Evolutionary conservation across 2,888 invertebrate species (phyloP), one percentile per base, ranked within the genome.

Genomic region (Colostygia pectinataria): DNA sequence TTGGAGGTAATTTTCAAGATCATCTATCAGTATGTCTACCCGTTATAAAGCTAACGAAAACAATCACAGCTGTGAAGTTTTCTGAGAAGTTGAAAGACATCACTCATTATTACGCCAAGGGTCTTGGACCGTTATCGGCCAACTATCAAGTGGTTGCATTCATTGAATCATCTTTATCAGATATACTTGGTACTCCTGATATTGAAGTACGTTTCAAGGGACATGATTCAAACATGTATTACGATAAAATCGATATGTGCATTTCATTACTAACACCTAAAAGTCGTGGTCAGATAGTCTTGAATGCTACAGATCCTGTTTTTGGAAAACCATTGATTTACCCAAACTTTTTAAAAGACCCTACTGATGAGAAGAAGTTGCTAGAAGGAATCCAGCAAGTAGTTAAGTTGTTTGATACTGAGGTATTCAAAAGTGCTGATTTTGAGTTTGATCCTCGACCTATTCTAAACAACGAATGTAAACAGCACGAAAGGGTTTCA

Each of bases 181-280:
- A 89, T 6, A 78, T 86, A 15, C 53, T 84, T 1, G 76, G 77
- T 27, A 83, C 88, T 3, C 83, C 90, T 13, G 90, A 90, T 43
- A 82, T 90, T 43, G 89, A 90, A 65, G 66, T 89, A 3, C 71
- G 88, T 57, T 90, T 90, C 50, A 80, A 77, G 58, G 90, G 90
- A 4, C 86, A 90, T 34, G 73, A 88, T 45, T 89, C 90, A 8
- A 87, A 88, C 46, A 87, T 90, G 87, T 90, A 89, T 58, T 90
- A 89, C 42, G 80, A 87, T 54, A 81, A 68, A 57, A 80, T 90
- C 20, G 87, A 89, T 44, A 74, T 90, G 61, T 90, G 90, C 47
- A 57, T 84, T 27, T 78, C 88, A 1, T 61, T 90, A n/a, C 52
- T 90, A 31, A 89, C 89, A 2, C 90, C 90, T 4, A 82, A 76